Conservation (phyloP, 2,113 vertebrate genomes). For the Ranitomeya variabilis region DNA sequence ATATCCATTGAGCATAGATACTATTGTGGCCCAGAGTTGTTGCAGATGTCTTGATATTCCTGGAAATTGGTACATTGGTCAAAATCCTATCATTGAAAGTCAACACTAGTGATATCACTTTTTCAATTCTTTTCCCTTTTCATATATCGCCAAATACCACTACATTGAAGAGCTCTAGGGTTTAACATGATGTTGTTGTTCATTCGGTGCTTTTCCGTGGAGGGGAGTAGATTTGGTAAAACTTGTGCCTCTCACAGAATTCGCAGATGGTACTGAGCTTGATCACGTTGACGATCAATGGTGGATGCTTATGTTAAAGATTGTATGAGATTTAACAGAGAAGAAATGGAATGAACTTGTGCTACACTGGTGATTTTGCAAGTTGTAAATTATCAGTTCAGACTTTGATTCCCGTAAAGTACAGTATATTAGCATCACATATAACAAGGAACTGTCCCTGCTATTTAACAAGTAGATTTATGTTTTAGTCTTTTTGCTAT, state of each 20-base stretch:
- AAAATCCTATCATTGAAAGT: neutral
- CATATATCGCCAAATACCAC: neutral
- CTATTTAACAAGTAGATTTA: neutral
- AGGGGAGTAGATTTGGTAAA: too few relatives aligned
- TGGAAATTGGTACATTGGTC: neutral
- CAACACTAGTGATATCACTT: neutral
- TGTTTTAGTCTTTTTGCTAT: neutral
- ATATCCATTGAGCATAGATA: neutral
- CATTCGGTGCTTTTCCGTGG: too few relatives aligned
- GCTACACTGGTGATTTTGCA: neutral
- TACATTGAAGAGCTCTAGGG: too few relatives aligned
- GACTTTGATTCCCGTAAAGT: neutral
- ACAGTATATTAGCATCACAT: neutral
- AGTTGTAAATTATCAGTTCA: neutral
- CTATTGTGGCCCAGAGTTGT: neutral
- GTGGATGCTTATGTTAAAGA: neutral
- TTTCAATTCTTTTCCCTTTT: neutral
- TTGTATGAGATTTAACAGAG: neutral
- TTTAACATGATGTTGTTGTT: too few relatives aligned
- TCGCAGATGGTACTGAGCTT: neutral
- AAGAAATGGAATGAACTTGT: neutral
- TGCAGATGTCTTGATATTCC: neutral
- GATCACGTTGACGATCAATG: neutral
- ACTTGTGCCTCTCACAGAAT: too few relatives aligned
- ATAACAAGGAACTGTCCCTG: neutral